Evolutionary conservation across 2,888 invertebrate species (phyloP).

Genomic region (Sussaba pulchella): DNA sequence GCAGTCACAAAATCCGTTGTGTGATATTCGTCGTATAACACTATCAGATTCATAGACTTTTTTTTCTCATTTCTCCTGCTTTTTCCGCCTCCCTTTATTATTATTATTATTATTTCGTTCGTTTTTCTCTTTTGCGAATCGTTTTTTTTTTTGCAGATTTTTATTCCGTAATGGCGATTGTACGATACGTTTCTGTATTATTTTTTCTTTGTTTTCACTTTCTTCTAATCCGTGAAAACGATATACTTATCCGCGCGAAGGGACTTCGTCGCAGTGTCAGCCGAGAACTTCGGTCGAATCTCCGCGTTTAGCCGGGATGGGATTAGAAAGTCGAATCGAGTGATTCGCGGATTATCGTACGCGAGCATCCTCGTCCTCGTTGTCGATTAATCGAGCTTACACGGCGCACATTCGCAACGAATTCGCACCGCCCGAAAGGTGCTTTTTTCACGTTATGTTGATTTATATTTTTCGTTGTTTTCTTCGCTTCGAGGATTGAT

Average conservation of each 20-base stretch:
- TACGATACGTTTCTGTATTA: background rate
- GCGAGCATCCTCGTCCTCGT: too few species aligned
- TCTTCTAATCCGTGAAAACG: background rate
- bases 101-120: slow-evolving; percentile 29
- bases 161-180: background rate
- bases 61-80: slow-evolving; percentile 27
- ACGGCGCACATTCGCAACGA: slow-evolving; percentile 33
- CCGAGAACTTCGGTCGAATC: background rate
- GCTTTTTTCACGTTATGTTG: slow-evolving; percentile 14
- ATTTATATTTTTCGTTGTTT: slow-evolving; percentile 33
- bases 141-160: background rate
- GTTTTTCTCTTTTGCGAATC: slow-evolving; percentile 31
- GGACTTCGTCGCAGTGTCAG: background rate
- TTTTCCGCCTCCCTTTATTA: slow-evolving; percentile 21
- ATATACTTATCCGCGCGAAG: background rate
- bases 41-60: slow-evolving; percentile 43
- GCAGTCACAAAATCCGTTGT: slow-evolving; percentile 76
- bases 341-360: background rate
- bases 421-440: background rate
- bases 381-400: too few species aligned
- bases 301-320: background rate
- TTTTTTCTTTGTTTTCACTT: background rate
- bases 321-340: background rate
- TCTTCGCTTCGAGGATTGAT: slow-evolving; percentile 22
- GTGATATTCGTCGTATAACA: slow-evolving; percentile 73